These are phyloP conservation scores for Xylophagus ater DNA, from an alignment of 2,888 invertebrate genomes.

Conservation along the genomic window DNA sequence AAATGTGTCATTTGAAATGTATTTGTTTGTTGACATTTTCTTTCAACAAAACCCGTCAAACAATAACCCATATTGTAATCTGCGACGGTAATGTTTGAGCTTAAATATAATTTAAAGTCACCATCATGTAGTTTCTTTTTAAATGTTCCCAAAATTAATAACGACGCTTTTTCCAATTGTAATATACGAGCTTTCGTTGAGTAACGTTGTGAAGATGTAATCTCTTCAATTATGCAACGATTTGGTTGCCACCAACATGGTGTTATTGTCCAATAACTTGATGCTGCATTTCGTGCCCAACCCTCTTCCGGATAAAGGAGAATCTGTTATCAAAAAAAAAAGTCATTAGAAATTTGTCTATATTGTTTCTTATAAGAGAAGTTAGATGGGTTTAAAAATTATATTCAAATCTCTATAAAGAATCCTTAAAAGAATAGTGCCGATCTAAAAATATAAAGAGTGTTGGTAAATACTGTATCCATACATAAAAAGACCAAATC, in stretches of 20 bases:
- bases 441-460: too few species aligned
- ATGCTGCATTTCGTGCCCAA: constrained; percentile 77
- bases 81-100: constrained; percentile 71
- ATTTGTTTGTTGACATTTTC: constrained; percentile 64
- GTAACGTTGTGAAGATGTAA: constrained; percentile 48
- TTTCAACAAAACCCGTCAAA: constrained; percentile 74
- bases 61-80: constrained; percentile 87
- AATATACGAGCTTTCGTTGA: constrained; percentile 71
- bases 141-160: constrained; percentile 70
- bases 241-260: constrained; percentile 79
- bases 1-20: constrained; percentile 78
- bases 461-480: too few species aligned
- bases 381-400: too few species aligned
- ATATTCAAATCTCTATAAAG: too few species aligned
- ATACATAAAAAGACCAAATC: too few species aligned
- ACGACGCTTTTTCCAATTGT: constrained; percentile 65
- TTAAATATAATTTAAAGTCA: constrained; percentile 72
- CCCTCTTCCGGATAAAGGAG: constrained; percentile 79
- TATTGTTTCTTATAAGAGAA: too few species aligned
- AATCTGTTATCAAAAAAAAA: too few species aligned
- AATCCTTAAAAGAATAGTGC: too few species aligned
- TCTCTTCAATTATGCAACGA: constrained; percentile 74
- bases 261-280: constrained; percentile 77
- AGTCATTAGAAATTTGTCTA: constrained; percentile 16
- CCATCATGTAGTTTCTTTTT: constrained; percentile 58